These are phyloP conservation scores for Nomada flava DNA, from an alignment of 2,888 invertebrate genomes.

Conservation along the genomic window DNA sequence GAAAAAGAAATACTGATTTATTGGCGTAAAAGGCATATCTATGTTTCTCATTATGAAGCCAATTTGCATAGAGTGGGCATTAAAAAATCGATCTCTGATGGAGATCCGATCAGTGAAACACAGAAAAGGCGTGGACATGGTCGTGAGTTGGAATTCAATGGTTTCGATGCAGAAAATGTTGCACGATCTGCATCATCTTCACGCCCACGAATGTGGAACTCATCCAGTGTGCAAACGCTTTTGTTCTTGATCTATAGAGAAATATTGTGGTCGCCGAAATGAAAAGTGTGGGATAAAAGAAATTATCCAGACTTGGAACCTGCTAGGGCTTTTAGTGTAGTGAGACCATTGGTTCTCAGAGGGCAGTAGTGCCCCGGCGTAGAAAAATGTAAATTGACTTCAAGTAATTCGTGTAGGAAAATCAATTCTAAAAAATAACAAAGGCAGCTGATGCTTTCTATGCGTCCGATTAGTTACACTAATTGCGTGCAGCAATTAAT, in stretches of 20 bases:
- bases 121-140: slow-evolving; percentile 52
- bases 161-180: slow-evolving; percentile 8
- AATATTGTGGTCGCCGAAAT: too few relatives aligned
- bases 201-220: slow-evolving; percentile 35
- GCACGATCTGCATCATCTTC: slow-evolving; percentile 27
- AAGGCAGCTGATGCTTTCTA: too few relatives aligned
- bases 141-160: slow-evolving; percentile 9
- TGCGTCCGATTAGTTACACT: too few relatives aligned
- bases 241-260: not conserved
- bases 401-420: slow-evolving; percentile 9
- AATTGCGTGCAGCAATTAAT: too few relatives aligned
- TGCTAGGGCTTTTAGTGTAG: not conserved
- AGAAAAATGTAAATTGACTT: not conserved
- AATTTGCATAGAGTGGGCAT: slow-evolving; percentile 24
- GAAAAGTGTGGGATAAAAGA: not conserved
- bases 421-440: too few relatives aligned
- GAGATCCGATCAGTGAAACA: slow-evolving; percentile 52
- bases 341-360: slow-evolving; percentile 40
- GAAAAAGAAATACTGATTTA: too few relatives aligned
- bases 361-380: slow-evolving; percentile 58
- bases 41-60: not conserved
- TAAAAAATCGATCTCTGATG: slow-evolving; percentile 52
- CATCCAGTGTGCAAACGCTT: not conserved
- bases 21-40: not conserved
- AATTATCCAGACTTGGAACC: not conserved